Evolutionary conservation across 2,797 vertebrate species (phyloP).

Genomic region (Pteropus rufus): DNA sequence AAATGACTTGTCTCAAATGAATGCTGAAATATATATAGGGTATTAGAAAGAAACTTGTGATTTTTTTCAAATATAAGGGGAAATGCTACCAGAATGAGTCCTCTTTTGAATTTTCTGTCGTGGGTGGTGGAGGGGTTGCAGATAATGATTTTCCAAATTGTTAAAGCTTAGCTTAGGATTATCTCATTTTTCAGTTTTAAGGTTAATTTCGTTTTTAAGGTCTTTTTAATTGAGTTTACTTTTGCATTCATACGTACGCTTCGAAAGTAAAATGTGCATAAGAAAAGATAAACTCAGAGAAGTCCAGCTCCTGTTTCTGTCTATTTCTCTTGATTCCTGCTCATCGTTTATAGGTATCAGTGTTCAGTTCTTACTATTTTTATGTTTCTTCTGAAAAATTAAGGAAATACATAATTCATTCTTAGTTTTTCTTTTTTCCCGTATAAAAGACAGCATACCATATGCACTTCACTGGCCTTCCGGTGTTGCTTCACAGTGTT

Average conservation of each 20-base stretch:
- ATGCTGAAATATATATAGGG: background rate
- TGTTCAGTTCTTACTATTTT: constrained; percentile 8
- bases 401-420: background rate
- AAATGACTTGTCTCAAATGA: background rate
- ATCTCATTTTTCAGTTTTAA: background rate
- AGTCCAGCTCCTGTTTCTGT: background rate
- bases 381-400: background rate
- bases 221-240: background rate
- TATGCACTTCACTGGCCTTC: background rate
- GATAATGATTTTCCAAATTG: background rate
- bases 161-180: background rate
- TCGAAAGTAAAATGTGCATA: background rate
- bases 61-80: constrained; percentile 21
- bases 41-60: background rate
- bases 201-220: background rate
- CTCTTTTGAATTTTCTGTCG: background rate
- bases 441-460: background rate
- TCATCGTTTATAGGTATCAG: background rate
- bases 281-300: background rate
- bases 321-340: background rate
- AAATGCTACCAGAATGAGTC: background rate
- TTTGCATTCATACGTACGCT: background rate
- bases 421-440: background rate
- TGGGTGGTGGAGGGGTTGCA: background rate
- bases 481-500: background rate